Evolutionary conservation across 2,888 invertebrate genomes (phyloP), one percentile per base, ranked within the genome.

Genomic region (Hedychridium roseum): DNA sequence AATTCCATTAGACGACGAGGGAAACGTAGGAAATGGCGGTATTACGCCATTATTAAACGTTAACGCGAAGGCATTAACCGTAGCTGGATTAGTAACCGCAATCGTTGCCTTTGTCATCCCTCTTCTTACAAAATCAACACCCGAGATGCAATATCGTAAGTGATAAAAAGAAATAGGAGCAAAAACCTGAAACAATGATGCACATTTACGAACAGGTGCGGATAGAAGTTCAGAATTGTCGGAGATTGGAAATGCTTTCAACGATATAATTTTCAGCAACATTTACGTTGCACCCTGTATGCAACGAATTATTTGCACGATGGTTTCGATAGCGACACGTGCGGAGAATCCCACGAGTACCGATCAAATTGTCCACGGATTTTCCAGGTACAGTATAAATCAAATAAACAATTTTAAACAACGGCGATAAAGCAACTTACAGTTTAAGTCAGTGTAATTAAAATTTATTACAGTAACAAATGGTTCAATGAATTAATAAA

Each of bases 1-100:
- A n/a, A 85, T 89, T 60, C 89, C 89, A 0, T 76, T 88, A 3
- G 82, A 84, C 57, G 82, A 82, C 54, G 80, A 84, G 0, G 68
- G 82, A 43, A 77, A 82, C 11, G 68, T 78, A 1, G 78, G 81
- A 1, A 69, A 76, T 48, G 78, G 76, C 1, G 42, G 62, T 4
- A 30, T 48, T 14, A 43, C 81, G 3, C 83, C 87, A 0, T 66
- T 84, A 4, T 80, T 87, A 5, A 87, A 87, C 60, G 71, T 89
- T 2, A 88, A 89, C 60, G 73, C 86, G 0, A 85, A 84, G 16
- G 83, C 86, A 0, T 50, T 89, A 16, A 79, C 83, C 1, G 68
- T 88, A 3, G 84, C 84, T 0, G 86, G 86, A 0, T 76, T 84
- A 0, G 73, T 88, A 3, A 77, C 86, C 2, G 72, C 86, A 9